A percentile compares a stretch with the other conserved stretches of the same genome.
phyloP scores from a whole-genome alignment of 2,888 invertebrate genomes.

The Alcis repandata region DNA sequence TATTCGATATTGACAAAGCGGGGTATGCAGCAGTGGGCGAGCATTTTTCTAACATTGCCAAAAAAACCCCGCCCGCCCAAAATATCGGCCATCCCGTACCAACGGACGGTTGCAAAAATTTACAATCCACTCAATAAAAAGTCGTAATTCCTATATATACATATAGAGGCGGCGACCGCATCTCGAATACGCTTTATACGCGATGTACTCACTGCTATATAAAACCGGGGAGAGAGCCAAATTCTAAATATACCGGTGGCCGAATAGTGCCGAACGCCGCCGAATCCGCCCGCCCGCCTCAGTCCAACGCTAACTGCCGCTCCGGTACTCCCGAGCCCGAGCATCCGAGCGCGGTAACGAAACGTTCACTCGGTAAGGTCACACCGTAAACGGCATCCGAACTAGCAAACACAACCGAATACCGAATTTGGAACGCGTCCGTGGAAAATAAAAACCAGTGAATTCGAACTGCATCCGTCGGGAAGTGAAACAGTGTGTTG shows the following conservation, averaged over 20 bases:
- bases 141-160: constrained; percentile 84
- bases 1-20: constrained; percentile 47
- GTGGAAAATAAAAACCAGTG: constrained; percentile 66
- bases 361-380: constrained; percentile 75
- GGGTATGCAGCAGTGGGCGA: constrained; percentile 59
- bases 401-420: constrained; percentile 55
- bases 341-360: constrained; percentile 77
- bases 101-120: constrained; percentile 77
- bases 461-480: constrained; percentile 68
- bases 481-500: constrained; percentile 80
- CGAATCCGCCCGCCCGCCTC: constrained; percentile 84
- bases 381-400: constrained; percentile 65
- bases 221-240: constrained; percentile 88
- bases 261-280: constrained; percentile 78
- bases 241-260: constrained; percentile 87
- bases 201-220: constrained; percentile 86
- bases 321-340: constrained; percentile 77
- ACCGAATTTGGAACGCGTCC: constrained; percentile 66
- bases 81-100: constrained; percentile 62
- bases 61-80: constrained; percentile 65
- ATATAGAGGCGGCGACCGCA: constrained; percentile 77
- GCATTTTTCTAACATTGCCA: constrained; percentile 58
- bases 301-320: constrained; percentile 83
- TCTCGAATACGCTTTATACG: constrained; percentile 85
- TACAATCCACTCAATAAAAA: constrained; percentile 83